phyloP scores from a whole-genome alignment of 2,888 invertebrate genomes.

The Scotopteryx bipunctaria region DNA sequence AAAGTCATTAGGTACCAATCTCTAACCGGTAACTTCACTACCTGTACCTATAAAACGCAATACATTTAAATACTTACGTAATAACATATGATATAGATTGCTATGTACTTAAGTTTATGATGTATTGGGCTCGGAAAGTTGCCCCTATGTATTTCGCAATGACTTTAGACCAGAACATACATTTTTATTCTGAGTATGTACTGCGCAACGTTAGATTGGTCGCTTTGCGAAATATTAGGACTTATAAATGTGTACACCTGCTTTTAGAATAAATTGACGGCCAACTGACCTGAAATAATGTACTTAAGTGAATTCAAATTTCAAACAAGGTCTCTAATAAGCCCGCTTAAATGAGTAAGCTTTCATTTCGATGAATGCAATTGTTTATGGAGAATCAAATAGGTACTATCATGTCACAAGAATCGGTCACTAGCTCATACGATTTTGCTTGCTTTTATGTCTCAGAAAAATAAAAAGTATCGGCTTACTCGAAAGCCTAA shows the following conservation, averaged over 20 bases:
- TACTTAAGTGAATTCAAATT: no score
- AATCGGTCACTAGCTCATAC: no score
- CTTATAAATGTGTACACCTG: neutral
- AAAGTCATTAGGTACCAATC: neutral
- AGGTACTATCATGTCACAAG: no score
- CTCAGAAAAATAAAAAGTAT: no score
- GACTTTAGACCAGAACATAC: neutral
- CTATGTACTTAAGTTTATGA: slow-evolving; percentile 16
- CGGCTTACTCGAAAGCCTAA: no score
- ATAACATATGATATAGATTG: slow-evolving; percentile 11
- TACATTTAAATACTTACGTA: slow-evolving; percentile 22
- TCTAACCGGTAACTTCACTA: slow-evolving; percentile 1
- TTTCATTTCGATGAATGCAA: no score
- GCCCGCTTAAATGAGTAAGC: no score
- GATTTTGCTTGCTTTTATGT: no score
- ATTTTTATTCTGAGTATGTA: slow-evolving; percentile 19
- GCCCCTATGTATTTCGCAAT: slow-evolving; percentile 15
- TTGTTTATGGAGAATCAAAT: no score
- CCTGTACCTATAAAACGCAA: slow-evolving; percentile 8
- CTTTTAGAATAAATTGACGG: neutral
- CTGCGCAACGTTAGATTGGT: slow-evolving; percentile 20
- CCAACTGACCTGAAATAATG: no score
- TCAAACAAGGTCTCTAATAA: no score
- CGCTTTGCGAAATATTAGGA: slow-evolving; percentile 16
- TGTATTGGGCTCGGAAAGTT: slow-evolving; percentile 21